Percentiles rank a stretch among this genome's conserved stretches.
These are phyloP conservation scores for Neomicropteryx cornuta DNA, from an alignment of 1,140 invertebrate genomes.

Conservation along the genomic window DNA sequence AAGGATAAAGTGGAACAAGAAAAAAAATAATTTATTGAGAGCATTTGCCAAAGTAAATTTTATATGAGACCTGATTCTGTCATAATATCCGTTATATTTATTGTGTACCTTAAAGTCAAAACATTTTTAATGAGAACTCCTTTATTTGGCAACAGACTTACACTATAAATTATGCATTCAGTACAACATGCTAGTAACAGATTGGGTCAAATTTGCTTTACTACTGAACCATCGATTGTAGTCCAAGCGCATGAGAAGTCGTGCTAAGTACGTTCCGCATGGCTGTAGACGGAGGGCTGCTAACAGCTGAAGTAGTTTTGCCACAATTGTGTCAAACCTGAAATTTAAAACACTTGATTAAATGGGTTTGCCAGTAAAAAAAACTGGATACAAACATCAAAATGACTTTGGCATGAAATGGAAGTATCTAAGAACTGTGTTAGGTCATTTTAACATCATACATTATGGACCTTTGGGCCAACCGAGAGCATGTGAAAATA, in stretches of 20 bases:
- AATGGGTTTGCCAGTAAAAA: conserved; percentile 7
- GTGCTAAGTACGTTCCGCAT: conserved; percentile 53
- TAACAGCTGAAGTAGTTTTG: conserved; percentile 46
- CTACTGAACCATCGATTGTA: conserved; percentile 65
- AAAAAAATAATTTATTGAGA: too few relatives aligned
- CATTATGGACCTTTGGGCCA: too few relatives aligned
- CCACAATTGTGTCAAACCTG: conserved; percentile 45
- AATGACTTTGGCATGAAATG: conserved; percentile 8
- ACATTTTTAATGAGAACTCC: too few relatives aligned
- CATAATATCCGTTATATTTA: too few relatives aligned
- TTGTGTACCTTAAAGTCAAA: too few relatives aligned
- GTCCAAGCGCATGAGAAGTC: conserved; percentile 59
- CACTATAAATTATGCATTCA: too few relatives aligned
- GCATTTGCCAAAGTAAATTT: too few relatives aligned
- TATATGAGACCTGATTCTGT: too few relatives aligned
- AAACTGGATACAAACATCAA: conserved; percentile 10
- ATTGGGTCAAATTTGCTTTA: conserved; percentile 32
- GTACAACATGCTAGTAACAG: conserved; percentile 35
- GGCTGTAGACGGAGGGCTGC: conserved; percentile 50
- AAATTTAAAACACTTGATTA: conserved; percentile 18
- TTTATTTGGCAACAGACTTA: too few relatives aligned
- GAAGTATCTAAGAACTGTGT: neutral
- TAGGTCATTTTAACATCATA: too few relatives aligned
- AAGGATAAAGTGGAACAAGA: too few relatives aligned
- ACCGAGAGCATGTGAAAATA: too few relatives aligned